Evolutionary conservation across 2,888 invertebrate genomes (phyloP), one percentile per base, ranked within the genome.

Genomic region (Tuta absoluta): DNA sequence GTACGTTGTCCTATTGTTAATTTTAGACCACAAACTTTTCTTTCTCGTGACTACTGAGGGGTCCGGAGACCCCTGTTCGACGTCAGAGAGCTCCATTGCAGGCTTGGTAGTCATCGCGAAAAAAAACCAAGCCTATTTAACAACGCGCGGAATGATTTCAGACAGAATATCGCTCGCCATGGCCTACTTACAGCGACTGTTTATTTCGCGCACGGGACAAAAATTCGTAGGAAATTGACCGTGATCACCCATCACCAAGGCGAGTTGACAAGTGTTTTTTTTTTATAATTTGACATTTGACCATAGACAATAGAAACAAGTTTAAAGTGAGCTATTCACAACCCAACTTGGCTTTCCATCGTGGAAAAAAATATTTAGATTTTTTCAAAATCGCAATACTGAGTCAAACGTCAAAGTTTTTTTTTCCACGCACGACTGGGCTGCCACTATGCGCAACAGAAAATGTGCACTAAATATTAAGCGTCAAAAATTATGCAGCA

Each of bases 21-120:
- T 87, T 87, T 91, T 92, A 80, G 90, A 79, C 87, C 92, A 92
- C 71, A 92, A 81, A 86, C 79, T 86, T 83, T 90, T 90, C 84
- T 92, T 92, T 82, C 88, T 85, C 67, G 83, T 81, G 74, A 77
- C 84, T 78, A 80, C 84, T 69, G 80, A 75, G 63, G 85, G 79
- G 74, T 92, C 92, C 69, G 85, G 74, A 71, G 86, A 86, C 75
- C 90, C 86, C 75, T 87, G 87, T 79, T 92, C 92, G 45, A 92
- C 77, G 82, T 91, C 88, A 74, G 87, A 86, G 71, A 86, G 86
- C 82, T 92, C 92, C 92, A 92, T 92, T 70, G 71, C 76, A 76
- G 72, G n/a, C 23, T 75, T 78, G 76, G 75, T 66, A 12, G 62
- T 21, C 45, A 53, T 56, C 21, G 62, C 51, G 37, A 23, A 62